Conservation (phyloP, 1,140 invertebrate genomes). For the Proales similis region DNA sequence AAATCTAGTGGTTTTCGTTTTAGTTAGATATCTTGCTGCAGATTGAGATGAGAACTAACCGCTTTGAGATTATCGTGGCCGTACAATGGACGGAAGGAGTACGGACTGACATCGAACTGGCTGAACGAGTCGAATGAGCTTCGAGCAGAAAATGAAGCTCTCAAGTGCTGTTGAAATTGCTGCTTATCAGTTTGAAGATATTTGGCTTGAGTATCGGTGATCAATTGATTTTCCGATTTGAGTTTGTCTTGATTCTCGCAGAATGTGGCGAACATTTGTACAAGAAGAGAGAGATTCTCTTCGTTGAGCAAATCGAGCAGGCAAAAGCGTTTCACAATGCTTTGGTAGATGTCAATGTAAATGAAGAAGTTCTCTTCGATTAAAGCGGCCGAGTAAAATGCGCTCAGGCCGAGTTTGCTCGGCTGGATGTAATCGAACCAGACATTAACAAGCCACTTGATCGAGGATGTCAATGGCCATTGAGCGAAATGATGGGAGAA, state of each 20-base stretch:
- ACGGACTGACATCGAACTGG: too few species aligned
- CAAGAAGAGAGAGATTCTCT: conserved; percentile 1
- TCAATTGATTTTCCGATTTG: conserved; percentile 2
- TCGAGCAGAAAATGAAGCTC: too few species aligned
- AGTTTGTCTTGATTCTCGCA: not conserved
- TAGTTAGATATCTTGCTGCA: too few species aligned
- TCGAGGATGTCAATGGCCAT: not conserved
- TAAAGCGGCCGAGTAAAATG: not conserved
- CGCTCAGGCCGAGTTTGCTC: not conserved
- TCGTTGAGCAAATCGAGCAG: conserved; percentile 1
- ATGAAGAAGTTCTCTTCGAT: conserved; percentile 6
- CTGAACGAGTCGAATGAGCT: too few species aligned
- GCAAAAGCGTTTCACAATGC: not conserved
- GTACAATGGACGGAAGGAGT: too few species aligned
- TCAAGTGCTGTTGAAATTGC: too few species aligned
- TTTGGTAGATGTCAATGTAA: not conserved
- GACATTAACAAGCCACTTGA: conserved; percentile 19
- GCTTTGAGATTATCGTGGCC: too few species aligned
- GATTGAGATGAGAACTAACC: too few species aligned
- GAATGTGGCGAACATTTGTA: not conserved
- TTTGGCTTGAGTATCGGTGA: not conserved
- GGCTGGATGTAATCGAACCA: conserved; percentile 14
- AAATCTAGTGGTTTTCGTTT: too few species aligned
- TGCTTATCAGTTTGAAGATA: too few species aligned
- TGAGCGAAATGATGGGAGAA: conserved; percentile 21